Evolutionary conservation across 2,113 vertebrate genomes (phyloP).

Genomic region (Rhabdomys dilectus): DNA sequence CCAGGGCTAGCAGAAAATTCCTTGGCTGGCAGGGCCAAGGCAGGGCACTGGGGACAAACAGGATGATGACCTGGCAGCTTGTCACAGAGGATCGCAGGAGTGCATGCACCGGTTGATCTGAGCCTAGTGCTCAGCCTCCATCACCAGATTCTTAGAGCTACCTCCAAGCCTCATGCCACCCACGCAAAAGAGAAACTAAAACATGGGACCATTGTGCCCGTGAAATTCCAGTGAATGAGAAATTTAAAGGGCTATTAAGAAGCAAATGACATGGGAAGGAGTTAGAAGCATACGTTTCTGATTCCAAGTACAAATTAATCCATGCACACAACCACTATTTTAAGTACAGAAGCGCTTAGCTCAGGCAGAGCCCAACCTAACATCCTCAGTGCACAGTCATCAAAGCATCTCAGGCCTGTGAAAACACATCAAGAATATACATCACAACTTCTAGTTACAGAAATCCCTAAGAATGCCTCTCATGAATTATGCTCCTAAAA

Average conservation of each 20-base stretch:
- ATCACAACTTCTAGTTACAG: neutral
- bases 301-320: neutral
- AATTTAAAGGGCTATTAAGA: neutral
- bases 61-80: neutral
- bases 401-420: rapidly evolving
- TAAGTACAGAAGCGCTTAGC: neutral
- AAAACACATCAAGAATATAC: neutral
- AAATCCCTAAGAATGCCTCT: neutral
- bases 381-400: neutral
- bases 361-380: neutral
- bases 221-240: slow-evolving; percentile 27
- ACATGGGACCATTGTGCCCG: slow-evolving; percentile 27
- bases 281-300: neutral
- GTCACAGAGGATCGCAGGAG: neutral
- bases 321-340: neutral
- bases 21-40: neutral
- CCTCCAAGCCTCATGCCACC: neutral
- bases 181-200: neutral
- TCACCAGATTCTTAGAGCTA: neutral
- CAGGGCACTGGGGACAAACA: neutral
- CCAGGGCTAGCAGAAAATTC: neutral
- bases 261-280: neutral
- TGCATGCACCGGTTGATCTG: neutral
- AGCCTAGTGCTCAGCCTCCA: neutral
- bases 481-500: neutral